Evolutionary conservation across 2,888 invertebrate genomes (phyloP).

Genomic region (Tryphoninae sp.): DNA sequence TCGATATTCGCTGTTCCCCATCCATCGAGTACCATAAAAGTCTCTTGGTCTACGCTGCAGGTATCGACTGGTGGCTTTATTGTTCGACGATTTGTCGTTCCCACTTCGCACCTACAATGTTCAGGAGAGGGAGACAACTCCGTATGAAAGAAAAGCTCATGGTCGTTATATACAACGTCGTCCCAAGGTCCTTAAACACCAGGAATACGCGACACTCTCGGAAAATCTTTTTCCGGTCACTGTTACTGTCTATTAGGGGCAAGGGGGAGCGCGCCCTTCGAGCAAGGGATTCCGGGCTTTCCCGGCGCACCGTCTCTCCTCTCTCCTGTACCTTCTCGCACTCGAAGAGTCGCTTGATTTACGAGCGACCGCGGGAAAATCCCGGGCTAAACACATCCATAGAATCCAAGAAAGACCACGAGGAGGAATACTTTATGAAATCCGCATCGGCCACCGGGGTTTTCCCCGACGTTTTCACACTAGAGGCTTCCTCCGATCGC

Average conservation of each 20-base stretch:
- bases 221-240: slow-evolving; percentile 45
- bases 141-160: slow-evolving; percentile 41
- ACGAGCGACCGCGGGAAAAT: slow-evolving; percentile 50
- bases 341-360: slow-evolving; percentile 55
- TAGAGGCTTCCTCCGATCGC: background rate
- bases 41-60: slow-evolving; percentile 60
- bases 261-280: slow-evolving; percentile 38
- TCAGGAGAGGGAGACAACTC: too few species aligned
- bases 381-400: slow-evolving; percentile 15
- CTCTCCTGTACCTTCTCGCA: slow-evolving; percentile 9
- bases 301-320: slow-evolving; percentile 27
- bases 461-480: slow-evolving; percentile 18
- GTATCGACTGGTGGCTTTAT: slow-evolving; percentile 72
- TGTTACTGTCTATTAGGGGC: background rate
- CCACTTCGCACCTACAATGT: slow-evolving; percentile 34
- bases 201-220: slow-evolving; percentile 27
- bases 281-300: slow-evolving; percentile 32
- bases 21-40: background rate
- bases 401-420: background rate
- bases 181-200: slow-evolving; percentile 7
- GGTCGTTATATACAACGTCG: slow-evolving; percentile 47
- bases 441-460: slow-evolving; percentile 28
- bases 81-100: slow-evolving; percentile 69
- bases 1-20: too few species aligned
- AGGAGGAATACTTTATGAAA: slow-evolving; percentile 2